These are phyloP conservation scores for Odontothrips loti DNA, from an alignment of 2,888 invertebrate species.

Conservation along the genomic window DNA sequence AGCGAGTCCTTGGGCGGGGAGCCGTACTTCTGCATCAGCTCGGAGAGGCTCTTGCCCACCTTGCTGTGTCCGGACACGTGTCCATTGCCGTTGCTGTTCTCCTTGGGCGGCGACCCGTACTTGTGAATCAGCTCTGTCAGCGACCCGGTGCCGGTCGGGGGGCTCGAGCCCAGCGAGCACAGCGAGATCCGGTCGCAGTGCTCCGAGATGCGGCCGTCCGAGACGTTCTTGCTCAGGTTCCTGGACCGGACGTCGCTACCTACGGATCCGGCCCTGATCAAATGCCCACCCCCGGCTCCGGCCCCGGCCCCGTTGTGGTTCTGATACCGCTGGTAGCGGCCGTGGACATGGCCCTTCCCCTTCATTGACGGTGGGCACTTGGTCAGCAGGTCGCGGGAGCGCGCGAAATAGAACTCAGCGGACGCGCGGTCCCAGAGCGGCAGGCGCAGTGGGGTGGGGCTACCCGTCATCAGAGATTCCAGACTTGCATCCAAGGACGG, in stretches of 20 bases:
- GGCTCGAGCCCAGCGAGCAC: neutral
- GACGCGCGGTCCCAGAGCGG: slow-evolving; percentile 70
- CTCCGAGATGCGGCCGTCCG: neutral
- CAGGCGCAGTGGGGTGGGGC: slow-evolving; percentile 51
- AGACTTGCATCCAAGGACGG: slow-evolving; percentile 49
- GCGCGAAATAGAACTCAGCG: slow-evolving; percentile 68
- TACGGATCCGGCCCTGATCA: neutral
- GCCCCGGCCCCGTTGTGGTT: neutral
- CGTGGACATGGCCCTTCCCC: neutral
- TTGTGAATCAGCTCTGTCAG: neutral
- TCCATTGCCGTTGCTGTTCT: neutral
- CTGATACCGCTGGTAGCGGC: neutral
- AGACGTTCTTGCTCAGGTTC: neutral
- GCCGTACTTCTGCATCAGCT: slow-evolving; percentile 8
- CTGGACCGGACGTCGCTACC: slow-evolving; percentile 39
- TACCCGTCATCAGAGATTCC: slow-evolving; percentile 46
- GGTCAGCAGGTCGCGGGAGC: slow-evolving; percentile 63
- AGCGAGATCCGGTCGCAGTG: neutral
- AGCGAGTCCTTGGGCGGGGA: neutral
- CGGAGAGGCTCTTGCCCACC: neutral
- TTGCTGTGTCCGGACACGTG: neutral
- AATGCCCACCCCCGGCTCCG: neutral
- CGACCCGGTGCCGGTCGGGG: neutral
- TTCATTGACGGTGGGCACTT: slow-evolving; percentile 37
- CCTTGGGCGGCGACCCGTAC: slow-evolving; percentile 2